A percentile compares a stretch with the other conserved stretches of the same genome.
Evolutionary conservation across 2,888 invertebrate species (phyloP).

Genomic region (Protonemura montana): DNA sequence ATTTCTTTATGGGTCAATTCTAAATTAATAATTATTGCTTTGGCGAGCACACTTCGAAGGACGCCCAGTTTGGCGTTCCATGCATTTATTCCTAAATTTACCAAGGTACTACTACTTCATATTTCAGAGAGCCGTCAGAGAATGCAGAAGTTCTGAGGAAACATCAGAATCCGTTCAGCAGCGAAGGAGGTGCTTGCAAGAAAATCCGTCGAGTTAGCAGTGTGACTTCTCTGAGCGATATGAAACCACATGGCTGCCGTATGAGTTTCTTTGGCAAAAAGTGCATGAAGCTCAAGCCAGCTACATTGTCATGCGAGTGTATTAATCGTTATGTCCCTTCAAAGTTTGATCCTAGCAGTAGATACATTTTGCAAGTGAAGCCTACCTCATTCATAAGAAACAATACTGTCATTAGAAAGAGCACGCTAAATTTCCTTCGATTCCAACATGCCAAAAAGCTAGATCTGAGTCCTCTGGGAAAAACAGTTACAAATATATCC

Average conservation of each 20-base stretch:
- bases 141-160: not conserved
- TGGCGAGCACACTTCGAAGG: slow-evolving; percentile 3
- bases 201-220: slow-evolving; percentile 28
- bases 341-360: slow-evolving; percentile 27
- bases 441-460: slow-evolving; percentile 31
- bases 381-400: slow-evolving; percentile 44
- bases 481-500: not conserved
- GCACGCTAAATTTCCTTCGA: slow-evolving; percentile 46
- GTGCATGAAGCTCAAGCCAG: slow-evolving; percentile 47
- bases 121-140: not conserved
- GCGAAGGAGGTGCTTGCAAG: slow-evolving; percentile 34
- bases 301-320: slow-evolving; percentile 52
- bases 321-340: slow-evolving; percentile 47
- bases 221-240: slow-evolving; percentile 37
- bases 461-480: not conserved
- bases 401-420: slow-evolving; percentile 44
- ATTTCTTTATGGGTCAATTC: not conserved
- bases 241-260: slow-evolving; percentile 34
- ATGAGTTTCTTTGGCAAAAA: slow-evolving; percentile 51
- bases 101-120: not conserved
- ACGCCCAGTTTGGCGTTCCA: not conserved
- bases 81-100: not conserved
- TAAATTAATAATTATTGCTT: not conserved
- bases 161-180: slow-evolving; percentile 43
- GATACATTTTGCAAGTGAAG: slow-evolving; percentile 37